Percentiles rank a stretch among this genome's conserved stretches.
Evolutionary conservation across 2,113 vertebrate genomes (phyloP).

Genomic region (Psophia crepitans): DNA sequence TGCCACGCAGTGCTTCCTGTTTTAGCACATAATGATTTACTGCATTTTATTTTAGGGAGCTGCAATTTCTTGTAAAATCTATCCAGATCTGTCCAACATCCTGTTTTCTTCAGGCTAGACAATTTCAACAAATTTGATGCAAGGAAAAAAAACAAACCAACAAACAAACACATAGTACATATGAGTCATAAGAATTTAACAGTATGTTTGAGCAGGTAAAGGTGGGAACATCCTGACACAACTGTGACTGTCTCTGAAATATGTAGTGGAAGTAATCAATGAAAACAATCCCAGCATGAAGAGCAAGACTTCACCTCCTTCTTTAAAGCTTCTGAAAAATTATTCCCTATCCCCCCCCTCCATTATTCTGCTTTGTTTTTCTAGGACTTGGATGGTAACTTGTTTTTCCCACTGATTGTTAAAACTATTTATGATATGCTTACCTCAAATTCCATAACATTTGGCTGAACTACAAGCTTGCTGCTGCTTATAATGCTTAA

Average conservation of each 20-base stretch:
- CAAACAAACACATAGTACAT: too few relatives aligned
- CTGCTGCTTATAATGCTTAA: background rate
- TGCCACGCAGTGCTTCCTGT: background rate
- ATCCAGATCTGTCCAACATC: background rate
- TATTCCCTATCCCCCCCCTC: background rate
- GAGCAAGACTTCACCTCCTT: background rate
- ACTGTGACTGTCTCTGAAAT: background rate
- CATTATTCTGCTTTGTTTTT: background rate
- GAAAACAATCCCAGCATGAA: background rate
- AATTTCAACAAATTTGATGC: background rate
- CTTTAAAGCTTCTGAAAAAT: background rate
- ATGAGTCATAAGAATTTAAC: background rate
- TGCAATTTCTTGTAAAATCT: background rate
- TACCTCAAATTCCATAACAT: background rate
- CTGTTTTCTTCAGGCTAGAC: conserved; percentile 35
- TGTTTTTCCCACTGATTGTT: background rate
- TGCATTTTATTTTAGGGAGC: background rate
- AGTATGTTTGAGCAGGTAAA: background rate
- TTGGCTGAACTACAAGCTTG: background rate
- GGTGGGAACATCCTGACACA: background rate
- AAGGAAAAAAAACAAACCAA: background rate
- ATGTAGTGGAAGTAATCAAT: background rate
- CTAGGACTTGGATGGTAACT: background rate
- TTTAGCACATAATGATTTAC: conserved; percentile 26
- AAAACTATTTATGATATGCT: background rate